Evolutionary conservation across 2,113 vertebrate genomes (phyloP).

Genomic region (Dascyllus trimaculatus): DNA sequence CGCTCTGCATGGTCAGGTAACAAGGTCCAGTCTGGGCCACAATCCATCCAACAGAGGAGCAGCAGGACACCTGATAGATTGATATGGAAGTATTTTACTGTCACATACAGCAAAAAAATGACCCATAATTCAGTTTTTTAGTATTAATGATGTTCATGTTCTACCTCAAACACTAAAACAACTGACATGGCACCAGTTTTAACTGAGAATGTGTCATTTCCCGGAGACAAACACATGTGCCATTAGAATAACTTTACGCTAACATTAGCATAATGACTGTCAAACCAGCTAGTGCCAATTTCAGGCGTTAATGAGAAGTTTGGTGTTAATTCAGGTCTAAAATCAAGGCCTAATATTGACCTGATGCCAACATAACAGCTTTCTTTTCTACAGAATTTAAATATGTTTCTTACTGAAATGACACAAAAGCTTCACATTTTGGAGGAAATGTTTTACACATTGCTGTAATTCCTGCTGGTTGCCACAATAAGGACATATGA

Average conservation of each 20-base stretch:
- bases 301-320: too few relatives aligned
- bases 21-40: conserved; percentile 32
- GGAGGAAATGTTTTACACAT: neutral
- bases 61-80: conserved; percentile 36
- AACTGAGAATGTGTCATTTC: too few relatives aligned
- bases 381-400: neutral
- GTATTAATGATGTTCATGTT: neutral
- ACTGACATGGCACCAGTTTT: too few relatives aligned
- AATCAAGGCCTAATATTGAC: too few relatives aligned
- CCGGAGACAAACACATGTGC: neutral
- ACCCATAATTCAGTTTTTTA: too few relatives aligned
- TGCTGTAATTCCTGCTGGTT: too few relatives aligned
- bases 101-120: neutral
- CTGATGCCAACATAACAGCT: too few relatives aligned
- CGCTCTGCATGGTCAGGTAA: conserved; percentile 44
- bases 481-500: too few relatives aligned
- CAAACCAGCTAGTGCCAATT: too few relatives aligned
- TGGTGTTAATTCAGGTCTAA: too few relatives aligned
- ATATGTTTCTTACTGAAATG: neutral
- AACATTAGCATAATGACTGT: too few relatives aligned
- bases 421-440: too few relatives aligned
- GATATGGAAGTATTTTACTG: neutral
- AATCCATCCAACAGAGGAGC: conserved; percentile 38
- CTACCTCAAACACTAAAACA: neutral
- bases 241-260: neutral